Evolutionary conservation across 1,140 invertebrate genomes (phyloP).

Genomic region (Trachelipus rathkii): DNA sequence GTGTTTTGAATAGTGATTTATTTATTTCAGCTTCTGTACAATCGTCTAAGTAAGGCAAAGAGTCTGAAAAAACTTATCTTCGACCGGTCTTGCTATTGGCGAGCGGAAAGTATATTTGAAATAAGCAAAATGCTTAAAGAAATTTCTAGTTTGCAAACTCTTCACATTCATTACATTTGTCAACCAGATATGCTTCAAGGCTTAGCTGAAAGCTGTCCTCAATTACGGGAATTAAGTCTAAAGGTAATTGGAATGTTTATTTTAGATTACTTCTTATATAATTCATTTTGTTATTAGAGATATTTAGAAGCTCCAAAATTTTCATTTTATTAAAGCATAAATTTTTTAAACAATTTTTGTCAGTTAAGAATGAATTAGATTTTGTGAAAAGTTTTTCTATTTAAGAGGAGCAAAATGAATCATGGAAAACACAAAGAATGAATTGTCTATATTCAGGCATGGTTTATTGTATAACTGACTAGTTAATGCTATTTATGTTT

Average conservation of each 20-base stretch:
- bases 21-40: slow-evolving; percentile 32
- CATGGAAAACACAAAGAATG: no score
- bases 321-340: not conserved
- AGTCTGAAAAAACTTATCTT: slow-evolving; percentile 28
- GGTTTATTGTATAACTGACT: no score
- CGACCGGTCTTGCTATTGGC: slow-evolving; percentile 37
- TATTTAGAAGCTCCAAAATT: not conserved
- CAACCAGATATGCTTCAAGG: slow-evolving; percentile 37
- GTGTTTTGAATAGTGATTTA: not conserved
- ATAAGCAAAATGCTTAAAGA: slow-evolving; percentile 25
- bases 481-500: no score
- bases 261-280: not conserved
- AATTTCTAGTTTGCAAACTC: slow-evolving; percentile 24
- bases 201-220: slow-evolving; percentile 31
- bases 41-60: slow-evolving; percentile 28
- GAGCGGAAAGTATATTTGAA: slow-evolving; percentile 31
- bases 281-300: no score
- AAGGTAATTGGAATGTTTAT: slow-evolving; percentile 3
- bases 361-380: no score
- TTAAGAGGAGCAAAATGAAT: no score
- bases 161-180: slow-evolving; percentile 40
- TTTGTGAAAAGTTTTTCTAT: no score
- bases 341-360: not conserved
- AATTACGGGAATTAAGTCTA: slow-evolving; percentile 31
- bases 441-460: no score